These are phyloP conservation scores for Caenorhabditis angaria DNA, from an alignment of 2,888 invertebrate species.

Conservation along the genomic window DNA sequence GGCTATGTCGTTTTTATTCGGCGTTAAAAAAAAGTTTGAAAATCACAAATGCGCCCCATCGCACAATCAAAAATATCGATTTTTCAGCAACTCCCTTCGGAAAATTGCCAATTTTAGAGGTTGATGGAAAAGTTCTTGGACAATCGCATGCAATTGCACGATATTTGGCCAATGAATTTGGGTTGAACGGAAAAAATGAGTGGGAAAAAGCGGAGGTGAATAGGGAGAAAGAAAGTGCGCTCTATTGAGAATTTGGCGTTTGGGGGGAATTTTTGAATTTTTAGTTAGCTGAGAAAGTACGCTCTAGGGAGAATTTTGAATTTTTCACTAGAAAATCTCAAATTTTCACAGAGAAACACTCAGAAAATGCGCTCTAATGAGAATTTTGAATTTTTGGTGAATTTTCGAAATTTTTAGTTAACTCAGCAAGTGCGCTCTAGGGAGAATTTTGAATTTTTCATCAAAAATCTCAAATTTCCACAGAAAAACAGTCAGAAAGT, in stretches of 20 bases:
- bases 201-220: constrained; percentile 12
- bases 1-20: no score
- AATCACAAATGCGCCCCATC: no score
- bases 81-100: constrained; percentile 40
- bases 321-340: background rate
- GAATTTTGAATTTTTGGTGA: constrained; percentile 10
- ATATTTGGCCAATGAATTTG: constrained; percentile 42
- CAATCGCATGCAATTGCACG: constrained; percentile 47
- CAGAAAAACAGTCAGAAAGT: no score
- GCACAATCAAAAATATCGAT: background rate
- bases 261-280: background rate
- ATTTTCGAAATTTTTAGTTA: no score
- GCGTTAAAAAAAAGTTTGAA: no score
- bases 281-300: background rate
- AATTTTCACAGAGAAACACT: background rate
- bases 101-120: constrained; percentile 46
- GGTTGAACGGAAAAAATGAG: constrained; percentile 12
- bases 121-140: constrained; percentile 40
- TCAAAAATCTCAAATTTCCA: no score
- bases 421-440: no score
- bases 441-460: no score
- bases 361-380: no score
- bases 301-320: background rate
- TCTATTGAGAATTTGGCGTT: background rate
- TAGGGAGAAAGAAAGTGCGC: background rate